phyloP scores from a whole-genome alignment of 2,113 vertebrate genomes.

The Carassius gibelio region DNA sequence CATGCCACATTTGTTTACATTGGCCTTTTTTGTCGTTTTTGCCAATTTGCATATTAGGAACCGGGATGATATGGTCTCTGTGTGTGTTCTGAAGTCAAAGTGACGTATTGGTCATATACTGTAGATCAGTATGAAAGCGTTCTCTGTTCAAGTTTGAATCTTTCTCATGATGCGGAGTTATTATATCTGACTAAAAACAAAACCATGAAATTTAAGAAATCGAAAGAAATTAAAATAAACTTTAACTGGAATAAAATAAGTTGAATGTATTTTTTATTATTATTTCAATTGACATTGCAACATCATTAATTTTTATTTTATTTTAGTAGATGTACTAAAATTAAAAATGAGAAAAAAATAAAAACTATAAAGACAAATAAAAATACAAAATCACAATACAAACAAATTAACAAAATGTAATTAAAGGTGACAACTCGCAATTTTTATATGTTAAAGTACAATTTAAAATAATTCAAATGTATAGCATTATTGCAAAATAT shows the following conservation, averaged over 20 bases:
- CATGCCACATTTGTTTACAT: not conserved
- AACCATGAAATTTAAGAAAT: not conserved
- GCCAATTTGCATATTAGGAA: not conserved
- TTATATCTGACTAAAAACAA: not conserved
- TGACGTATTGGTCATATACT: conserved; percentile 28
- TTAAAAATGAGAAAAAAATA: not conserved
- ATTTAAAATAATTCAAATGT: no score
- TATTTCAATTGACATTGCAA: no score
- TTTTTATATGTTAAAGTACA: not conserved
- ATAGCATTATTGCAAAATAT: no score
- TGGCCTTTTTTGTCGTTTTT: not conserved
- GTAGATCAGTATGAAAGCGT: conserved; percentile 28
- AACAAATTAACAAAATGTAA: no score
- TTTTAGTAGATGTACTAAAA: not conserved
- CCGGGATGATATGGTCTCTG: not conserved
- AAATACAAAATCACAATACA: no score
- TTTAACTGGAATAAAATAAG: no score
- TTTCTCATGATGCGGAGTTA: not conserved
- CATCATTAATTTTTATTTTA: not conserved
- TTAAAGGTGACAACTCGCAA: no score
- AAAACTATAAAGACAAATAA: not conserved
- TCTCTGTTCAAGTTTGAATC: not conserved
- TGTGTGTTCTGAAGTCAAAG: conserved; percentile 1
- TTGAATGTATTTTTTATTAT: no score
- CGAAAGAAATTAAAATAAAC: no score